Evolutionary conservation across 2,888 invertebrate genomes (phyloP).

Genomic region (Drosophila meridionalis): DNA sequence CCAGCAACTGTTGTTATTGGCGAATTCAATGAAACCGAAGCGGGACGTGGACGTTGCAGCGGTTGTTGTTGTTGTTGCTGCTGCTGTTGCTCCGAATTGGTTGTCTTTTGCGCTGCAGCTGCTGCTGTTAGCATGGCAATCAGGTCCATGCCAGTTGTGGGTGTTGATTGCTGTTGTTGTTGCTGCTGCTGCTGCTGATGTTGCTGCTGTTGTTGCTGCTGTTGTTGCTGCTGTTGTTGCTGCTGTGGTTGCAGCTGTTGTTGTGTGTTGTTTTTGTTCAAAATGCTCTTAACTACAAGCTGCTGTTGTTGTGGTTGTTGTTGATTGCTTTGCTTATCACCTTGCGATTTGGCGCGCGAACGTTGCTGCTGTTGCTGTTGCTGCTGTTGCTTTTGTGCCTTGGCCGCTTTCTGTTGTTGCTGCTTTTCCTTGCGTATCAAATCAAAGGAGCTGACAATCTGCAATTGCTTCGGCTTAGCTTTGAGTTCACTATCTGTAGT

Average conservation of each 20-base stretch:
- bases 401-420: constrained; percentile 75
- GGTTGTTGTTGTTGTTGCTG: constrained; percentile 37
- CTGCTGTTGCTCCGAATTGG: constrained; percentile 42
- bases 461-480: constrained; percentile 42
- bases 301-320: constrained; percentile 48
- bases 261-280: constrained; percentile 45
- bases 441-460: constrained; percentile 83
- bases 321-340: constrained; percentile 73
- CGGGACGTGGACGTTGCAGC: constrained; percentile 67
- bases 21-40: constrained; percentile 67
- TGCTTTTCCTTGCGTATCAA: constrained; percentile 83
- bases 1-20: constrained; percentile 29
- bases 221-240: constrained; percentile 42
- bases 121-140: constrained; percentile 75
- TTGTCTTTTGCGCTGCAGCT: constrained; percentile 61
- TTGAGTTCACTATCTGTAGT: not conserved
- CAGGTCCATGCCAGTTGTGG: constrained; percentile 68
- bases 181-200: constrained; percentile 42
- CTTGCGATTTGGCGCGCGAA: constrained; percentile 77
- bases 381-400: constrained; percentile 68
- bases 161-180: constrained; percentile 38
- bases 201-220: constrained; percentile 45
- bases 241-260: constrained; percentile 45
- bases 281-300: constrained; percentile 55
- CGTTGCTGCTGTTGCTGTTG: constrained; percentile 71